Percentiles rank a stretch among this genome's conserved stretches.
Conservation (phyloP, 2,888 invertebrate species). For the Argyresthia goedartella region DNA sequence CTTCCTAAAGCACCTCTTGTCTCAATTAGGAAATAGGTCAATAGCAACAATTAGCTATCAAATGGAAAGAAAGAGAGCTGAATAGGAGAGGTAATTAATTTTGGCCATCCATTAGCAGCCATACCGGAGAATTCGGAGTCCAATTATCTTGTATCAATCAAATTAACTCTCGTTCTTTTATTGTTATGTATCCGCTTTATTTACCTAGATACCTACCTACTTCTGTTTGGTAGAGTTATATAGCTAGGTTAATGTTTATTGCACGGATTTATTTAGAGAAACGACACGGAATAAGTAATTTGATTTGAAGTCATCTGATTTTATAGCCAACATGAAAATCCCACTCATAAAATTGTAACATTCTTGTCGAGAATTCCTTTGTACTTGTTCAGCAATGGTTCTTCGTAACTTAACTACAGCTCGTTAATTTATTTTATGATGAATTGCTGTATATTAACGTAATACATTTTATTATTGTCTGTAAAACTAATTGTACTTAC, state of each 20-base stretch:
- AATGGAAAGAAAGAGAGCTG: slow-evolving; percentile 23
- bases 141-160: slow-evolving; percentile 33
- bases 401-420: too few species aligned
- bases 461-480: too few species aligned
- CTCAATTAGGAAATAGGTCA: slow-evolving; percentile 12
- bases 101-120: slow-evolving; percentile 27
- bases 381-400: too few species aligned
- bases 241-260: not conserved
- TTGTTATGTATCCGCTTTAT: slow-evolving; percentile 3
- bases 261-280: not conserved
- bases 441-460: too few species aligned
- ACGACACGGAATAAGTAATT: not conserved
- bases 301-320: not conserved
- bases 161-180: slow-evolving; percentile 20
- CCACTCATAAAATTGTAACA: not conserved
- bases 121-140: slow-evolving; percentile 21
- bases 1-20: slow-evolving; percentile 15
- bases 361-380: not conserved
- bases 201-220: not conserved
- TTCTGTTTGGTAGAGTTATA: not conserved
- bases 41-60: slow-evolving; percentile 15
- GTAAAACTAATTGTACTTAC: too few species aligned
- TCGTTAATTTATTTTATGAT: too few species aligned
- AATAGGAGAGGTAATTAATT: slow-evolving; percentile 30
- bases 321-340: not conserved